Conservation (phyloP, 2,113 vertebrate species). For the Garra rufa region DNA sequence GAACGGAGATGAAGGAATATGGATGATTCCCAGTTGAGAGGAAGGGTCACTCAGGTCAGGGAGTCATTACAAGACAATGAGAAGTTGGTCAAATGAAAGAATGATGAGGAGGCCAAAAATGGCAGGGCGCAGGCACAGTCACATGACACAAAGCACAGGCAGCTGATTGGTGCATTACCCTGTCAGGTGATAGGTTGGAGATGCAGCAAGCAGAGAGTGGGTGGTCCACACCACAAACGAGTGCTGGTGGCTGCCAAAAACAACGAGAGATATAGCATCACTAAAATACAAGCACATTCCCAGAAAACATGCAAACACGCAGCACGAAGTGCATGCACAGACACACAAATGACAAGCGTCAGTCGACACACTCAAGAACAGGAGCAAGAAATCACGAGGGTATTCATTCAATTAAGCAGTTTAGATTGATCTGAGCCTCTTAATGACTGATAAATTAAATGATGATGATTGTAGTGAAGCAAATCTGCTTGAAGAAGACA, state of each 20-base stretch:
- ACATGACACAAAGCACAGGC: slow-evolving; percentile 70
- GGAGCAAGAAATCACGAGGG: neutral
- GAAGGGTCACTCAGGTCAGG: slow-evolving; percentile 50
- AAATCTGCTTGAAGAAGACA: slow-evolving; percentile 6
- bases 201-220: slow-evolving; percentile 76
- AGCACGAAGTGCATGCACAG: neutral
- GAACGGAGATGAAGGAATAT: neutral
- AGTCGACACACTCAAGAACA: neutral
- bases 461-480: slow-evolving; percentile 22
- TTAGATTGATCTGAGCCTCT: slow-evolving; percentile 42
- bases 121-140: slow-evolving; percentile 62
- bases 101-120: slow-evolving; percentile 28
- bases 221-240: slow-evolving; percentile 80
- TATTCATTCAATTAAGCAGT: slow-evolving; percentile 51
- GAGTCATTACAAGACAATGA: slow-evolving; percentile 43
- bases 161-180: slow-evolving; percentile 74
- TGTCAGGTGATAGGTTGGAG: slow-evolving; percentile 76
- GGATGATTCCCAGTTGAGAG: neutral
- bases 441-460: slow-evolving; percentile 52
- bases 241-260: slow-evolving; percentile 77
- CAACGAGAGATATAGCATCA: slow-evolving; percentile 44
- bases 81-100: slow-evolving; percentile 43
- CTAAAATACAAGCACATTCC: slow-evolving; percentile 39
- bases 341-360: neutral
- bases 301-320: slow-evolving; percentile 22